Conservation (phyloP, 2,113 vertebrate genomes). For the Crotalus helleri region DNA sequence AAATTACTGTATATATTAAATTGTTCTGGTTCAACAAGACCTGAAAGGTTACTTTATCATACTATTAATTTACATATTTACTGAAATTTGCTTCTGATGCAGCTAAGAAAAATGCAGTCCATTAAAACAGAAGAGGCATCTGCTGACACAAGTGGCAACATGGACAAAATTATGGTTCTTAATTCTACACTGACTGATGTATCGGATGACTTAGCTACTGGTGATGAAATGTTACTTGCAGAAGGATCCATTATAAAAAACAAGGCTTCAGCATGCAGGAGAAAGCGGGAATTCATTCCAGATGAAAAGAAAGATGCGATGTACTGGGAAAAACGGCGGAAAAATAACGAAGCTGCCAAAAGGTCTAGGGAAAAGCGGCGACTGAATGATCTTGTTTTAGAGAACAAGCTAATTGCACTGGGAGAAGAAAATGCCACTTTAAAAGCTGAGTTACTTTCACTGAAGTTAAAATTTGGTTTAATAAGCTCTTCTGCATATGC, state of each 20-base stretch:
- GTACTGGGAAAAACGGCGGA: conserved; percentile 94
- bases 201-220: conserved; percentile 69
- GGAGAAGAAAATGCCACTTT: conserved; percentile 92
- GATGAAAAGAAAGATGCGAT: conserved; percentile 93
- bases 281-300: conserved; percentile 93
- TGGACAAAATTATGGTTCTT: conserved; percentile 79
- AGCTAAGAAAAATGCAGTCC: conserved; percentile 87
- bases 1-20: conserved; percentile 33
- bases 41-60: conserved; percentile 29
- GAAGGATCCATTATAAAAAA: conserved; percentile 70
- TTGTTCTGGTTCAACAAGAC: conserved; percentile 46
- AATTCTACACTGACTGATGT: conserved; percentile 77
- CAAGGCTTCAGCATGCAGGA: conserved; percentile 78
- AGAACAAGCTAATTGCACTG: conserved; percentile 91
- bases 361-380: conserved; percentile 93
- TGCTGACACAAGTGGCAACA: conserved; percentile 68
- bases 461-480: conserved; percentile 93
- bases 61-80: conserved; percentile 26
- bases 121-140: conserved; percentile 84
- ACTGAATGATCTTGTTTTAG: conserved; percentile 94
- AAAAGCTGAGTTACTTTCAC: conserved; percentile 85
- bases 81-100: conserved; percentile 67
- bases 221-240: conserved; percentile 70
- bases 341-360: conserved; percentile 97
- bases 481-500: conserved; percentile 85